Percentiles rank a stretch among this genome's conserved stretches.
These are phyloP conservation scores for Oscheius sp. DNA, from an alignment of 1,140 invertebrate species.

Conservation along the genomic window DNA sequence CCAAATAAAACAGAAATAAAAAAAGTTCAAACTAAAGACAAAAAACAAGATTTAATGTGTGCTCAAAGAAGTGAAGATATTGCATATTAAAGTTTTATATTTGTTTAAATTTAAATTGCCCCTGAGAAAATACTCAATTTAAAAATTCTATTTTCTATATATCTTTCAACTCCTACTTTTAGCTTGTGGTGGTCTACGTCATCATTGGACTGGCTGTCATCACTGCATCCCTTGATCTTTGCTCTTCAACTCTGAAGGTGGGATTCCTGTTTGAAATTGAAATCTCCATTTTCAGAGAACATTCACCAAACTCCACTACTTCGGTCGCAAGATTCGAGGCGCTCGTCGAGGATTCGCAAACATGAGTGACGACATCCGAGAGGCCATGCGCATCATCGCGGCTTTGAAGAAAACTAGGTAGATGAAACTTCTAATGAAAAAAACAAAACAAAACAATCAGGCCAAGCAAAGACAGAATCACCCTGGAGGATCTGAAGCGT, in stretches of 20 bases:
- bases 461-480: slow-evolving; percentile 59
- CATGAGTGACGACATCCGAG: slow-evolving; percentile 59
- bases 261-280: background rate
- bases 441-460: slow-evolving; percentile 23
- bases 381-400: slow-evolving; percentile 60
- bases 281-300: slow-evolving; percentile 34
- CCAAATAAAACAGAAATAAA: too few relatives aligned
- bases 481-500: slow-evolving; percentile 59
- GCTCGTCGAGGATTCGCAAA: slow-evolving; percentile 54
- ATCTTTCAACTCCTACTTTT: too few relatives aligned
- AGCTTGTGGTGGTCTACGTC: slow-evolving; percentile 57
- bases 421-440: background rate
- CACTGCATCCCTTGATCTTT: slow-evolving; percentile 57
- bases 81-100: too few relatives aligned
- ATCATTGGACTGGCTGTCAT: slow-evolving; percentile 60
- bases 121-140: too few relatives aligned
- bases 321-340: slow-evolving; percentile 59
- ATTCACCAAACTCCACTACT: slow-evolving; percentile 61
- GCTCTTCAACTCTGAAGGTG: slow-evolving; percentile 53
- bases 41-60: too few relatives aligned
- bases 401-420: slow-evolving; percentile 60
- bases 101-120: too few relatives aligned
- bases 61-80: too few relatives aligned
- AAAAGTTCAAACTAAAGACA: too few relatives aligned
- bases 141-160: too few relatives aligned